phyloP scores from a whole-genome alignment of 1,140 invertebrate genomes.

The Eufriesea mexicana region DNA sequence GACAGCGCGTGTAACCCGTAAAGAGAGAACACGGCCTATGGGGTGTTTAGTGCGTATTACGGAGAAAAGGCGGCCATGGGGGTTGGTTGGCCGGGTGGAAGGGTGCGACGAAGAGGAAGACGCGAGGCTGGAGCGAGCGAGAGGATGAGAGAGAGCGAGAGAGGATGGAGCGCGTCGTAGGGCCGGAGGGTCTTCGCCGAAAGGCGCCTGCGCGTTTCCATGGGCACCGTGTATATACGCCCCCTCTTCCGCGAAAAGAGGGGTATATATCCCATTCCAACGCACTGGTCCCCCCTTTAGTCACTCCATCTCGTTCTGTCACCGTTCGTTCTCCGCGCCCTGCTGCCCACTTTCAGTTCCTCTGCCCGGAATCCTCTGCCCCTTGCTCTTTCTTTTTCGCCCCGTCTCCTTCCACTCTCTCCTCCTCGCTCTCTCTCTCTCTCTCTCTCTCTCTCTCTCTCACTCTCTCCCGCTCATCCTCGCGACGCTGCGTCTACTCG shows the following conservation, averaged over 20 bases:
- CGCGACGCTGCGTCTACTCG: conserved; percentile 35
- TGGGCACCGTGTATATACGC: conserved; percentile 77
- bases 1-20: conserved; percentile 66
- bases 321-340: conserved; percentile 63
- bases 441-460: background rate
- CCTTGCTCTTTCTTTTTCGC: background rate
- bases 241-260: conserved; percentile 68
- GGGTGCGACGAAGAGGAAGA: conserved; percentile 52
- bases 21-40: conserved; percentile 69
- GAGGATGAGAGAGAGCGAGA: background rate
- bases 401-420: background rate
- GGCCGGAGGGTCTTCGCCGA: conserved; percentile 65
- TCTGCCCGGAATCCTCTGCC: conserved; percentile 24
- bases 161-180: conserved; percentile 68
- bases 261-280: conserved; percentile 70
- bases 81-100: conserved; percentile 44
- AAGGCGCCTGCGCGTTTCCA: conserved; percentile 78
- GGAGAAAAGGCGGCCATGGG: conserved; percentile 67
- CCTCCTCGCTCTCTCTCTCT: background rate
- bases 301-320: conserved; percentile 75
- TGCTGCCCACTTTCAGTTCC: conserved; percentile 52
- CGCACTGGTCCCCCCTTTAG: conserved; percentile 66
- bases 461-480: no score
- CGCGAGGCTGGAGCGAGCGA: background rate
- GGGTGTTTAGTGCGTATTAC: conserved; percentile 79